Evolutionary conservation across 2,113 vertebrate genomes (phyloP), one percentile per base, ranked within the genome.

Genomic region (Labeo catla): DNA sequence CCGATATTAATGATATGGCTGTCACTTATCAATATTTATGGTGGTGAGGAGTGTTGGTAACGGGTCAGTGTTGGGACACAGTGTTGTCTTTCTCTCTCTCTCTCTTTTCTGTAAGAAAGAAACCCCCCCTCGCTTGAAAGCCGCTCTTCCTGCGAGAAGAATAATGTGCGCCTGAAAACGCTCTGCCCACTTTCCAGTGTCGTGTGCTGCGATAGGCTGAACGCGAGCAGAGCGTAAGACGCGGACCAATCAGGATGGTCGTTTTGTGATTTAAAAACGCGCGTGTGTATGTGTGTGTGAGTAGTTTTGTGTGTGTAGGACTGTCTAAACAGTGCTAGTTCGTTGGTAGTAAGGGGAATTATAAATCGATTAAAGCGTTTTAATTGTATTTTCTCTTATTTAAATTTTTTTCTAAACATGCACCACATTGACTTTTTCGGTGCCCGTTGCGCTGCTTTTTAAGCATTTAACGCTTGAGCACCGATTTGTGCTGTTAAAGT

Each of bases 151-250:
- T 79, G 84, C 54, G 79, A 86, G 84, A 68, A 81, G 77, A 86
- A 88, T 84, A 66, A 61, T 57, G 72, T 50, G 45, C 57, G 59
- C 76, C 47, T 81, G 68, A 90, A 90, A 66, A 68, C 91, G 92
- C 52, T 92, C 92, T 82, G 91, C 91, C 93, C 93, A 93, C 93
- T 86, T 93, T 89, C 90, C 92, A 95, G 93, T 95, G 94, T 94
- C 90, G 84, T 49, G 57, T 66, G 6, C 36, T 39, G 1, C 52
- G 15, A 96, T 95, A 95, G 95, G 94, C 2, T 36, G 2, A 8
- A 57, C 0, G 4, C 28, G 36, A n/a, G 43, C 57, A 59, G 19
- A 66, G 5, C 34, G 47, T 34, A 34, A 15, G 4, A 23, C 4
- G 1, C n/a, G 11, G 23, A 39, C 95, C 94, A 95, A 94, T 94